A percentile compares a stretch with the other conserved stretches of the same genome.
These are phyloP conservation scores for Chrysolina haemoptera DNA, from an alignment of 2,888 invertebrate species.

Conservation along the genomic window DNA sequence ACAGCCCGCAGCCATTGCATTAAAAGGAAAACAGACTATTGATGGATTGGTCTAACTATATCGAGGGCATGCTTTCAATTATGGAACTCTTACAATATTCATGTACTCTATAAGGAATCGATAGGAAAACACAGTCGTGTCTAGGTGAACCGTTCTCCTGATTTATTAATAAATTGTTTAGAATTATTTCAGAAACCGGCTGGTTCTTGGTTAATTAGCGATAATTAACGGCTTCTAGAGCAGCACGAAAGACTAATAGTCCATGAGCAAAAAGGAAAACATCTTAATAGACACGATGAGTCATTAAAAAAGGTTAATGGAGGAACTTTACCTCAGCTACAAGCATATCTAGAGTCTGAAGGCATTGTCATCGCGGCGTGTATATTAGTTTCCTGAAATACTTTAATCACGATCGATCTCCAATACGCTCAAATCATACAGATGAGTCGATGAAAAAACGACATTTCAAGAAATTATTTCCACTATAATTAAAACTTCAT, in stretches of 20 bases:
- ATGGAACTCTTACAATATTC: slow-evolving; percentile 49
- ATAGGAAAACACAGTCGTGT: slow-evolving; percentile 46
- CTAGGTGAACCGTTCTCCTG: slow-evolving; percentile 46
- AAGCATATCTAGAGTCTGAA: background rate
- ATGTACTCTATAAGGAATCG: slow-evolving; percentile 50
- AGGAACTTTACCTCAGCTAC: slow-evolving; percentile 10
- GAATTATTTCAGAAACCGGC: slow-evolving; percentile 51
- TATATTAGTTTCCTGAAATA: background rate
- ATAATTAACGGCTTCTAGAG: slow-evolving; percentile 53
- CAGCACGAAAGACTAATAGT: slow-evolving; percentile 33
- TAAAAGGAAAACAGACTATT: slow-evolving; percentile 44
- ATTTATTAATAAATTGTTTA: slow-evolving; percentile 54
- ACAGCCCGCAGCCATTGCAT: background rate
- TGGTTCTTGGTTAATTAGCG: slow-evolving; percentile 50
- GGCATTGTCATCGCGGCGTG: background rate
- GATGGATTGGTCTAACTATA: slow-evolving; percentile 46
- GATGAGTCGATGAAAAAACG: no score
- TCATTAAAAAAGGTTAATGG: slow-evolving; percentile 16
- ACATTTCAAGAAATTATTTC: no score
- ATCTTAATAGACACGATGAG: slow-evolving; percentile 21
- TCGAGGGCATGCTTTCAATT: slow-evolving; percentile 50
- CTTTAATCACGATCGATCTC: background rate
- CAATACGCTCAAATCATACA: background rate
- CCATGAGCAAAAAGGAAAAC: slow-evolving; percentile 16
- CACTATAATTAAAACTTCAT: no score